A percentile compares a stretch with the other conserved stretches of the same genome.
Conservation (phyloP, 1,140 invertebrate species). For the Lucilia cuprina region DNA sequence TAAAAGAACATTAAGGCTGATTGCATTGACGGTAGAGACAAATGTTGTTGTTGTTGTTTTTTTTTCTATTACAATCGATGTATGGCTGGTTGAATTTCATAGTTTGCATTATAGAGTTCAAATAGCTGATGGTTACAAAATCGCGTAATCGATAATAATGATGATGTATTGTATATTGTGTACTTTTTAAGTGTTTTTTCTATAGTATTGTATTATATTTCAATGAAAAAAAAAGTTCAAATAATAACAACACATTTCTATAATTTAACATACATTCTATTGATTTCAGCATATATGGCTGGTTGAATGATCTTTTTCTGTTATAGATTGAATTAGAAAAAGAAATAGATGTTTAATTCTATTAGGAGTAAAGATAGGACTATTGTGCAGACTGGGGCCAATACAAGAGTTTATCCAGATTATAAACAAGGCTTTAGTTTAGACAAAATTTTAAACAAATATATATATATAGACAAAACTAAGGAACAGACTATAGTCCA, state of each 20-base stretch:
- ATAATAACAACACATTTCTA: background rate
- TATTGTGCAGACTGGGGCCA: too few species aligned
- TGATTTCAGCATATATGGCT: background rate
- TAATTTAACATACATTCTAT: background rate
- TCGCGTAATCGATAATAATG: slow-evolving; percentile 29
- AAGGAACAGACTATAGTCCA: too few species aligned
- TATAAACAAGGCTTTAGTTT: too few species aligned
- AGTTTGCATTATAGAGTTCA: slow-evolving; percentile 11
- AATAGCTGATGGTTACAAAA: slow-evolving; percentile 30
- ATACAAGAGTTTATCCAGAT: too few species aligned
- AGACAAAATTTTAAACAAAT: too few species aligned
- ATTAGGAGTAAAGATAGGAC: too few species aligned
- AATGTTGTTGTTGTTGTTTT: background rate
- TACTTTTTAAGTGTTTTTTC: background rate
- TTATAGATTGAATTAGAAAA: background rate
- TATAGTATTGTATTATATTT: background rate
- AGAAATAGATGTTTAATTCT: too few species aligned
- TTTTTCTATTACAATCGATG: background rate
- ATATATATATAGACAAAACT: too few species aligned
- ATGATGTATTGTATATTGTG: background rate
- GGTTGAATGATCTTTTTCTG: background rate
- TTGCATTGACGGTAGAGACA: background rate
- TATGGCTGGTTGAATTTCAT: background rate
- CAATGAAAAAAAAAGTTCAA: background rate
- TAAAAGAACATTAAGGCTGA: slow-evolving; percentile 5